A percentile compares a stretch with the other conserved stretches of the same genome.
These are phyloP conservation scores for Drosophila asahinai DNA, from an alignment of 1,140 invertebrate genomes.

Conservation along the genomic window DNA sequence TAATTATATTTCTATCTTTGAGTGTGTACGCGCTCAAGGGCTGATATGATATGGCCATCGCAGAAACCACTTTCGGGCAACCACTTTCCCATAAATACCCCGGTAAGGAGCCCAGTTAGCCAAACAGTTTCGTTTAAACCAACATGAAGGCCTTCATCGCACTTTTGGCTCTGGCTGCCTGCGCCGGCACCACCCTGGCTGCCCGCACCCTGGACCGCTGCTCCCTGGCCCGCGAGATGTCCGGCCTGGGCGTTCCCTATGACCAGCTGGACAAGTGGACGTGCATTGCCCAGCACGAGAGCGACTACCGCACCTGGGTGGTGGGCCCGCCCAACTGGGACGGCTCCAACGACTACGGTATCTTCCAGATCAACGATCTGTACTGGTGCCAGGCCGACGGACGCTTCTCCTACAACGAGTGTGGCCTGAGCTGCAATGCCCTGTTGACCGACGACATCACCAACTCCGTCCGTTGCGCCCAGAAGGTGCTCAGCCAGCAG, in stretches of 20 bases:
- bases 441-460: slow-evolving; percentile 69
- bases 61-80: no score
- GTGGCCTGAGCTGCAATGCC: slow-evolving; percentile 59
- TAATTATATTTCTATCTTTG: slow-evolving; percentile 27
- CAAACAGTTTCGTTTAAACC: slow-evolving; percentile 39
- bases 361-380: slow-evolving; percentile 81
- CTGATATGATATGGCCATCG: no score
- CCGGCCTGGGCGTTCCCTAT: slow-evolving; percentile 65
- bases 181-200: slow-evolving; percentile 51
- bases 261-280: slow-evolving; percentile 67
- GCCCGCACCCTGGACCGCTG: slow-evolving; percentile 75
- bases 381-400: slow-evolving; percentile 78
- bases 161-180: slow-evolving; percentile 41
- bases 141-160: slow-evolving; percentile 58
- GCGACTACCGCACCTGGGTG: slow-evolving; percentile 64
- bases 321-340: slow-evolving; percentile 69
- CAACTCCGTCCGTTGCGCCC: slow-evolving; percentile 72
- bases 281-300: slow-evolving; percentile 75
- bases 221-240: slow-evolving; percentile 79
- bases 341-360: slow-evolving; percentile 77
- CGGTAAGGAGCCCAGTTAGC: not conserved
- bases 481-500: slow-evolving; percentile 67
- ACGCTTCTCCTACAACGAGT: slow-evolving; percentile 72
- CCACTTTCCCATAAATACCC: slow-evolving; percentile 33
- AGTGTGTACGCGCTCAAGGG: no score